Percentiles rank a stretch among this genome's conserved stretches.
Evolutionary conservation across 2,113 vertebrate species (phyloP).

Genomic region (Archocentrus centrarchus): DNA sequence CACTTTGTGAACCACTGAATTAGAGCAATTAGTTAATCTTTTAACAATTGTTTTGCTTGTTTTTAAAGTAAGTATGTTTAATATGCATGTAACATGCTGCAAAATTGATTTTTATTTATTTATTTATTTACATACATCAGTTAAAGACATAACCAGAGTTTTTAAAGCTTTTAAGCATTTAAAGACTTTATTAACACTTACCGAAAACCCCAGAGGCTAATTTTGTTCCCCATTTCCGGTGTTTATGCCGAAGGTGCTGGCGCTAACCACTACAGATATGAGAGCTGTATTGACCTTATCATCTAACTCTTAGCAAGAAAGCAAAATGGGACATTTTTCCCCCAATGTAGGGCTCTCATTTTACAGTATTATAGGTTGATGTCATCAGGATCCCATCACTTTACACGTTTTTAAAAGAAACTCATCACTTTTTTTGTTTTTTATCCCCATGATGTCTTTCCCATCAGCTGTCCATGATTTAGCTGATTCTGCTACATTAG

Average conservation of each 20-base stretch:
- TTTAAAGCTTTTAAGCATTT: background rate
- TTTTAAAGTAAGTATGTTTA: background rate
- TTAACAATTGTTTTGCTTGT: background rate
- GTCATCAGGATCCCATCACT: slow-evolving; percentile 16
- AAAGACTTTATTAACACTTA: background rate
- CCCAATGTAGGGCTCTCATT: background rate
- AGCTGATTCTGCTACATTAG: background rate
- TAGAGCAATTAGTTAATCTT: background rate
- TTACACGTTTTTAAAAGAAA: slow-evolving; percentile 11
- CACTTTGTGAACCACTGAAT: background rate
- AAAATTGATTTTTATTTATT: background rate
- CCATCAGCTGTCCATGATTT: slow-evolving; percentile 8
- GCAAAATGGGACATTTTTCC: background rate
- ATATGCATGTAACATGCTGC: background rate
- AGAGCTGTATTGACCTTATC: background rate
- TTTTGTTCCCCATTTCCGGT: background rate
- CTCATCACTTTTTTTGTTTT: background rate
- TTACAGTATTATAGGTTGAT: background rate
- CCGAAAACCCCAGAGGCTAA: background rate
- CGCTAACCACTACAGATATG: background rate
- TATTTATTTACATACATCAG: background rate
- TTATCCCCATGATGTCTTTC: slow-evolving; percentile 3
- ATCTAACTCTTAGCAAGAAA: slow-evolving; percentile 10
- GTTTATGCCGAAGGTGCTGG: background rate
- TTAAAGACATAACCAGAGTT: background rate